Evolutionary conservation across 2,888 invertebrate species (phyloP), one percentile per base, ranked within the genome.

Genomic region (Clusia tigrina): DNA sequence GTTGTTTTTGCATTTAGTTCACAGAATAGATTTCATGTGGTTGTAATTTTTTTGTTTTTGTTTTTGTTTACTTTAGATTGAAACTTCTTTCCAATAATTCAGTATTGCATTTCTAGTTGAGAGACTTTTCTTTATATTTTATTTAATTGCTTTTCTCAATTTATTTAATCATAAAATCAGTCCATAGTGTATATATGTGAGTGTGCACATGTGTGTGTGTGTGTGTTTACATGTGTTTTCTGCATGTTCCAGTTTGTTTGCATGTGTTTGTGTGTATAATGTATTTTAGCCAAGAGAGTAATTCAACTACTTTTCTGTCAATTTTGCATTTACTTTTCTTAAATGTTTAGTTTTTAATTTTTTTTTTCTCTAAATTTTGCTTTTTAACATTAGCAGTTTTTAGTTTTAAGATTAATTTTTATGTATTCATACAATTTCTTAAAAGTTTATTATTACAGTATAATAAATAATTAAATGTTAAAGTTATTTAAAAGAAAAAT

Each of bases 121-220:
- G 12, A 9, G 6, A 12, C 12, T 32, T 10, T 32, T 24, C 23
- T 25, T 61, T 23, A 32, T 32, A 32, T 42, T 42, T 52, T 48
- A 1, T 52, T 55, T 55, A 25, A 5, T 32, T 32, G 5, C 12
- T 25, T 37, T 57, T 62, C 54, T 48, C 48, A 57, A 62, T 67
- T 63, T 57, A 62, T 58, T 69, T 67, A 62, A 60, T 68, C 69
- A 68, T 72, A 67, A 71, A 71, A 71, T 72, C 71, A 71, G 71
- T 72, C 71, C 70, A 69, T 72, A 67, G 67, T 71, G 64, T n/a
- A n/a, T n/a, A n/a, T 71, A 63, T 70, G 66, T 70, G 63, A 64
- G 42, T 42, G 42, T 42, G 3, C n/a, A 17, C 42, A 42, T 66
- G 63, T 66, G 52, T 66, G 64, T 71, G 62, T 70, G 66, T 70